Percentiles rank a stretch among this genome's conserved stretches.
phyloP scores from a whole-genome alignment of 1,140 invertebrate genomes.

The Diabrotica undecimpunctata region DNA sequence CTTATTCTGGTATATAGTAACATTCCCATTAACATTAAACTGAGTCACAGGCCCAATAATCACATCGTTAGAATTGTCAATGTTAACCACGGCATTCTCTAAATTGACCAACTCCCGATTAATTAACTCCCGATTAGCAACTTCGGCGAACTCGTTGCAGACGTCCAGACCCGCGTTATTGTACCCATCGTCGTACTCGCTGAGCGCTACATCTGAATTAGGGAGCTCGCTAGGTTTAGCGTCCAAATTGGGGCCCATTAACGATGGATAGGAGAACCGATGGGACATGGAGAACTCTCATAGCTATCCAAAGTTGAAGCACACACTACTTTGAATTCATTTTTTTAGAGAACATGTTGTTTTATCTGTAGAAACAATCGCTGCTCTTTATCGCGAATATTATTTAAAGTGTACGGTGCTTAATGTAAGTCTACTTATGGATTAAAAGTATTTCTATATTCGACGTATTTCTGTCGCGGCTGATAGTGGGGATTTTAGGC shows the following conservation, averaged over 20 bases:
- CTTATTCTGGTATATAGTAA: slow-evolving; percentile 6
- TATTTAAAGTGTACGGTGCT: no score
- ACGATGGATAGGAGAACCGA: neutral
- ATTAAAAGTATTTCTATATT: neutral
- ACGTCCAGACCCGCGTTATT: neutral
- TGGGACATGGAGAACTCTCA: neutral
- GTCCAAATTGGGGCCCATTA: neutral
- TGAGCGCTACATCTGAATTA: no score
- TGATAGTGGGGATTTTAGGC: neutral
- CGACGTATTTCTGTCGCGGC: neutral
- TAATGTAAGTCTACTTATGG: neutral
- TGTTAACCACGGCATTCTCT: slow-evolving; percentile 16
- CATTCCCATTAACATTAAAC: slow-evolving; percentile 18
- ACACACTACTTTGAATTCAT: neutral
- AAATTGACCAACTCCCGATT: slow-evolving; percentile 12
- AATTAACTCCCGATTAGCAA: neutral
- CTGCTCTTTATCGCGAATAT: no score
- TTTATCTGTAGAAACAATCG: no score
- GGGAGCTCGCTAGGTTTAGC: no score
- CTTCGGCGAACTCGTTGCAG: neutral
- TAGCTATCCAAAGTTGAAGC: neutral
- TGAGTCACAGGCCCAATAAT: slow-evolving; percentile 18
- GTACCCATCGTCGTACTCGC: neutral
- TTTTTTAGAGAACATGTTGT: no score
- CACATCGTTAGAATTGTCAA: slow-evolving; percentile 16